Conservation (phyloP, 2,888 invertebrate species). For the Cynaeus angustus region DNA sequence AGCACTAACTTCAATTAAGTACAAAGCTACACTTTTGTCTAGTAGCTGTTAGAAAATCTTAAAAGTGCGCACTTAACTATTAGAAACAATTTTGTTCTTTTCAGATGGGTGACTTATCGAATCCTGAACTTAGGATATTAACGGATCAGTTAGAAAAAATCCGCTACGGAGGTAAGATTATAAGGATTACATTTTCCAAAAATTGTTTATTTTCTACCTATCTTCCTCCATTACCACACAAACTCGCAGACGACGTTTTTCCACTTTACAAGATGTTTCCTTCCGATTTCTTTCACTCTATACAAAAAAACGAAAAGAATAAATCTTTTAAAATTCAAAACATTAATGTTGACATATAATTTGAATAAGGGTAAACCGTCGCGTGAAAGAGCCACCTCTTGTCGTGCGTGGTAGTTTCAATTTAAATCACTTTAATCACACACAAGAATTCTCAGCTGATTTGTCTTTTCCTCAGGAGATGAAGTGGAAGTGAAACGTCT, state of each 20-base stretch:
- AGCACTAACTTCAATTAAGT: no score
- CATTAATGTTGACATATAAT: slow-evolving; percentile 28
- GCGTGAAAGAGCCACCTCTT: not conserved
- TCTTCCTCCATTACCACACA: slow-evolving; percentile 37
- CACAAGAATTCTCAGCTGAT: slow-evolving; percentile 11
- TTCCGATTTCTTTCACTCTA: slow-evolving; percentile 10
- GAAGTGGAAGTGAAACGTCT: slow-evolving; percentile 89
- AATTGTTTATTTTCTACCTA: slow-evolving; percentile 30
- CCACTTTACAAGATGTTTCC: slow-evolving; percentile 10
- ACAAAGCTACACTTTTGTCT: no score
- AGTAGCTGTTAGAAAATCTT: no score
- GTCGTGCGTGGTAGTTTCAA: slow-evolving; percentile 11
- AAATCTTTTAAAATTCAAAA: slow-evolving; percentile 29
- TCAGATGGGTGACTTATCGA: slow-evolving; percentile 93
- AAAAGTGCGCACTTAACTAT: no score
- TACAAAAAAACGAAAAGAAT: slow-evolving; percentile 12
- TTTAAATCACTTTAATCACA: slow-evolving; percentile 26
- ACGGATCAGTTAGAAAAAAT: slow-evolving; percentile 95
- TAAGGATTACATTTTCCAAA: not conserved
- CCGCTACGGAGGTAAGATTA: slow-evolving; percentile 86
- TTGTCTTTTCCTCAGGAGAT: slow-evolving; percentile 77
- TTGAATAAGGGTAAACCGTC: slow-evolving; percentile 11
- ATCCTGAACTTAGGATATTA: slow-evolving; percentile 91
- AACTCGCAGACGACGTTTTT: not conserved
- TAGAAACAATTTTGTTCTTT: slow-evolving; percentile 63